Conservation (phyloP, 2,888 invertebrate species). For the Tuberolachnus salignus region DNA sequence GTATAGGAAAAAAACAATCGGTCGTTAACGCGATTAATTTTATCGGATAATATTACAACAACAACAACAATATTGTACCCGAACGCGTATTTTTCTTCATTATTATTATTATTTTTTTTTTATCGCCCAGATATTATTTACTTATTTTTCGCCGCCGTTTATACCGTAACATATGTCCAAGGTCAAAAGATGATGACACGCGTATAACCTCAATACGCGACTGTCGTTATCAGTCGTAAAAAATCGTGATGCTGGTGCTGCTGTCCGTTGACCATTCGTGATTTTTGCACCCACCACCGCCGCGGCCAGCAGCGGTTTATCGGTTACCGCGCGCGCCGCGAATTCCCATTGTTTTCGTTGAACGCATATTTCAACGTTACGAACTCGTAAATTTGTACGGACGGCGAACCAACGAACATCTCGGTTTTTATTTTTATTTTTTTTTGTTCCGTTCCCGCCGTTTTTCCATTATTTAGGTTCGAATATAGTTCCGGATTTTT, state of each 20-base stretch:
- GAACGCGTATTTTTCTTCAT: neutral
- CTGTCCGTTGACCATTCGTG: neutral
- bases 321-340: too few species aligned
- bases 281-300: neutral
- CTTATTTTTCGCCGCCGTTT: neutral
- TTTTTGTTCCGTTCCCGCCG: too few species aligned
- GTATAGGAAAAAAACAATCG: slow-evolving; percentile 25
- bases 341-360: neutral
- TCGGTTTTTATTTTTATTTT: too few species aligned
- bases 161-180: neutral
- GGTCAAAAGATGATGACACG: slow-evolving; percentile 2
- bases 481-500: too few species aligned
- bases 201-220: neutral
- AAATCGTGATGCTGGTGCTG: slow-evolving; percentile 16
- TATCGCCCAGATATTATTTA: slow-evolving; percentile 10
- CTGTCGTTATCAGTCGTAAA: neutral
- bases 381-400: neutral
- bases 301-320: too few species aligned
- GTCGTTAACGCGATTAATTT: slow-evolving; percentile 26
- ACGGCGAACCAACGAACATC: too few species aligned
- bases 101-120: too few species aligned
- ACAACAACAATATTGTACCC: neutral
- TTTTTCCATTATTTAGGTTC: too few species aligned
- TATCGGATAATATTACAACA: neutral
- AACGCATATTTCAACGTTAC: neutral